Evolutionary conservation across 2,888 invertebrate genomes (phyloP).

Genomic region (Sinelater perroti): DNA sequence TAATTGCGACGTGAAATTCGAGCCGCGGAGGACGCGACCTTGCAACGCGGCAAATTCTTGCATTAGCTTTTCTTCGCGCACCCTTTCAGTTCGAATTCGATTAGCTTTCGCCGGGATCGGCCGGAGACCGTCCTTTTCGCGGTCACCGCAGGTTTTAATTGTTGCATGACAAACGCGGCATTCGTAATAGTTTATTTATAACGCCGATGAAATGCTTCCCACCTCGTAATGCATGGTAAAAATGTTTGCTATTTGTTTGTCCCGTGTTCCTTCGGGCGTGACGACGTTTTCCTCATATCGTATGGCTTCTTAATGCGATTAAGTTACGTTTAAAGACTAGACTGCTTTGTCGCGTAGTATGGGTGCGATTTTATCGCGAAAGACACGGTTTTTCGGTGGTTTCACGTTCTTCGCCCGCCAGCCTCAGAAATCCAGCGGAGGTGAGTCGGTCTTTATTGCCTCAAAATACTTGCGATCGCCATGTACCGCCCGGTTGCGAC

Average conservation of each 20-base stretch:
- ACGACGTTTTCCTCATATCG: constrained; percentile 36
- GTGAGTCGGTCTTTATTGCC: constrained; percentile 22
- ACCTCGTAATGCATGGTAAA: constrained; percentile 25
- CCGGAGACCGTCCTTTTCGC: too few species aligned
- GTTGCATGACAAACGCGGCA: constrained; percentile 16
- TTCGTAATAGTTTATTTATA: constrained; percentile 36
- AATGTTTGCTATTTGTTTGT: constrained; percentile 27
- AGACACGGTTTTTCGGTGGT: constrained; percentile 13
- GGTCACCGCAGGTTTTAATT: constrained; percentile 9
- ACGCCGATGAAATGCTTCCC: constrained; percentile 28
- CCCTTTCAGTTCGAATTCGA: too few species aligned
- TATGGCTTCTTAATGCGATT: constrained; percentile 46
- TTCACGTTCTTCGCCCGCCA: not conserved
- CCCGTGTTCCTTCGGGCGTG: constrained; percentile 30
- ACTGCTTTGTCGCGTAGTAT: constrained; percentile 26
- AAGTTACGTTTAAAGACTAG: constrained; percentile 30
- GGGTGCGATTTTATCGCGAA: constrained; percentile 30
- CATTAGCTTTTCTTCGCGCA: too few species aligned
- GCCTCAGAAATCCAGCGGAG: constrained; percentile 1
- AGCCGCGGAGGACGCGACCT: not conserved
- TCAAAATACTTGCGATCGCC: constrained; percentile 30
- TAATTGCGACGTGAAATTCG: not conserved
- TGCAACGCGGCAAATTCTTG: too few species aligned
- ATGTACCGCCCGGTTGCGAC: constrained; percentile 38
- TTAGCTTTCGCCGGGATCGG: too few species aligned